A percentile compares a stretch with the other conserved stretches of the same genome.
Evolutionary conservation across 2,888 invertebrate species (phyloP).

Genomic region (Herminia tarsipennalis): DNA sequence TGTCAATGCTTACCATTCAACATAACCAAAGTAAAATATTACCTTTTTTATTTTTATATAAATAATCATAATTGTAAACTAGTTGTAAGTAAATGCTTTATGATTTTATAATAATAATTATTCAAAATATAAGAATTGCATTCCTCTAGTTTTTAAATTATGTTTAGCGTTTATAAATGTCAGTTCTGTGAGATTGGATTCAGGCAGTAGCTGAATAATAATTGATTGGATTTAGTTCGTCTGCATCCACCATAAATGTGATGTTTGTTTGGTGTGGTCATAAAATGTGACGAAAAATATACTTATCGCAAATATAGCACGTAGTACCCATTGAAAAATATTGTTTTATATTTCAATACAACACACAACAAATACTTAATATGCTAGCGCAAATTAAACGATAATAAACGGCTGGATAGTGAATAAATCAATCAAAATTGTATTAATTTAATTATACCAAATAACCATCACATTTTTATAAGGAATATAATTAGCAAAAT

Average conservation of each 20-base stretch:
- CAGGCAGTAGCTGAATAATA: conserved; percentile 19
- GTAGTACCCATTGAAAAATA: no score
- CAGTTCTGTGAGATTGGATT: conserved; percentile 24
- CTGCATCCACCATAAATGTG: conserved; percentile 19
- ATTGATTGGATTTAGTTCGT: conserved; percentile 23
- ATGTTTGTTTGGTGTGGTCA: conserved; percentile 24
- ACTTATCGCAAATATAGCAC: no score
- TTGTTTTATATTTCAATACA: no score
- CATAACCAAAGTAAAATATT: conserved; percentile 50
- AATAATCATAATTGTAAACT: conserved; percentile 15
- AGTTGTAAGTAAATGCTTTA: conserved; percentile 10
- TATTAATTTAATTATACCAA: no score
- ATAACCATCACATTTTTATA: background rate
- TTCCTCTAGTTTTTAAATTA: conserved; percentile 41
- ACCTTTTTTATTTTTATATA: conserved; percentile 41
- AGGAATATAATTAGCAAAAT: conserved; percentile 29
- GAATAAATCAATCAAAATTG: no score
- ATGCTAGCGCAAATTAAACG: no score
- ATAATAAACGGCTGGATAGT: no score
- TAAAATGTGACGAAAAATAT: no score
- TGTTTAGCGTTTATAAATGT: conserved; percentile 22
- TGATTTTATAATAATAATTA: conserved; percentile 14
- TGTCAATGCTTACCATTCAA: conserved; percentile 41
- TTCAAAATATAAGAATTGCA: conserved; percentile 39
- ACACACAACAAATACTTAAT: no score